Evolutionary conservation across 2,888 invertebrate species (phyloP), one percentile per base, ranked within the genome.

Genomic region (Macrosoma leucophasiata): DNA sequence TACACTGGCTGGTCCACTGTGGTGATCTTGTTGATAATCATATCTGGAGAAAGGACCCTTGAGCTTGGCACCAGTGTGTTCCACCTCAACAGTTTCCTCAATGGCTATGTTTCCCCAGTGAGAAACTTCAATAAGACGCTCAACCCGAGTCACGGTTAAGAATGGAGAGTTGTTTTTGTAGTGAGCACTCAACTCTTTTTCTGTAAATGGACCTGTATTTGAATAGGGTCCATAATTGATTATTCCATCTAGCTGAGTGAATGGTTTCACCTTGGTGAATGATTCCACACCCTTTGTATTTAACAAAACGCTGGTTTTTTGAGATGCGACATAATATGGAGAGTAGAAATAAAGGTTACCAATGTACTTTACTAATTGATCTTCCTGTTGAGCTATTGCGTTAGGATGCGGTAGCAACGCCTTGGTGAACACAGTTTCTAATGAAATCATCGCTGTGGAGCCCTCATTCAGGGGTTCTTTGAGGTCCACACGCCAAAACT

Each of bases 31-130:
- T 74, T 98, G 98, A 67, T 95, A 98, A 69, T 99, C 98, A 73
- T 97, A 97, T 21, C 99, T 89, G 2, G 98, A 98, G 82, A 99
- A 98, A 2, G 97, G 90, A 0, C 96, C 96, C 64, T 97, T 97
- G 21, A 99, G 77, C 43, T 89, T 86, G 7, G 99, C 98, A 22
- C 99, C 99, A 25, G 93, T 92, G 62, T 99, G 98, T 11, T 91
- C 85, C 46, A 99, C 86, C 66, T 97, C 95, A 50, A 98, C 89
- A 4, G 92, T 90, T 69, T 99, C 99, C 67, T 98, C 97, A 1
- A 99, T 88, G 12, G 98, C 98, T 55, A 99, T 95, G 62, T 98
- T 98, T 5, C 98, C 98, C 99, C 99, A 99, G 69, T 99, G 98
- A 0, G 98, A 99, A 2, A 99, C 90, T 79, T 99, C 98, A 55